A percentile compares a stretch with the other conserved stretches of the same genome.
phyloP scores from a whole-genome alignment of 1,140 invertebrate species.

The Hormaphis cornu region DNA sequence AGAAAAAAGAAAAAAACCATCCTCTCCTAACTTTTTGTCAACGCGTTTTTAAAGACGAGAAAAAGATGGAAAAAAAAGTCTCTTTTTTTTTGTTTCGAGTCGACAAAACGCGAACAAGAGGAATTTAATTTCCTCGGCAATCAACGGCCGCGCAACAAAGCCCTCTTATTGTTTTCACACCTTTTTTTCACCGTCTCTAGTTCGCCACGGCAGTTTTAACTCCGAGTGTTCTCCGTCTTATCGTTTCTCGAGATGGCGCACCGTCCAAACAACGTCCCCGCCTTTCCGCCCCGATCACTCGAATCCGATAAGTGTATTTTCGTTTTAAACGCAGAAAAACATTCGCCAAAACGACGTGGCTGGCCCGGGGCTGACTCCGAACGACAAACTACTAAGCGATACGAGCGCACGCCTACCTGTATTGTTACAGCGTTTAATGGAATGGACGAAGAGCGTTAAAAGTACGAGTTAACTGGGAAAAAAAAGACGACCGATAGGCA shows the following conservation, averaged over 20 bases:
- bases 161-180: slow-evolving; percentile 18
- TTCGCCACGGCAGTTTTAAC: not conserved
- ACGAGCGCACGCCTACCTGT: no score
- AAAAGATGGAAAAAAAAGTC: not conserved
- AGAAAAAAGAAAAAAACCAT: no score
- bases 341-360: no score
- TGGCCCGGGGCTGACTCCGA: no score
- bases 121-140: slow-evolving; percentile 22
- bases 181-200: not conserved
- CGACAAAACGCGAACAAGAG: slow-evolving; percentile 6
- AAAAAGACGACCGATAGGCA: no score
- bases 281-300: not conserved
- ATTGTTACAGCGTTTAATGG: no score
- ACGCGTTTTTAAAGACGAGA: not conserved
- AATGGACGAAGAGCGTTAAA: no score
- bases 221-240: not conserved
- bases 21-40: no score
- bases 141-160: not conserved
- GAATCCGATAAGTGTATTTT: slow-evolving; percentile 1
- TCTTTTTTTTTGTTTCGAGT: not conserved
- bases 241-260: slow-evolving; percentile 6
- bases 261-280: not conserved
- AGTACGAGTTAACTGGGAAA: no score
- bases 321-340: slow-evolving; percentile 14
- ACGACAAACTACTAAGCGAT: no score